A percentile compares a stretch with the other conserved stretches of the same genome.
Evolutionary conservation across 2,797 vertebrate genomes (phyloP).

Genomic region (Melanotaenia pygmaea): DNA sequence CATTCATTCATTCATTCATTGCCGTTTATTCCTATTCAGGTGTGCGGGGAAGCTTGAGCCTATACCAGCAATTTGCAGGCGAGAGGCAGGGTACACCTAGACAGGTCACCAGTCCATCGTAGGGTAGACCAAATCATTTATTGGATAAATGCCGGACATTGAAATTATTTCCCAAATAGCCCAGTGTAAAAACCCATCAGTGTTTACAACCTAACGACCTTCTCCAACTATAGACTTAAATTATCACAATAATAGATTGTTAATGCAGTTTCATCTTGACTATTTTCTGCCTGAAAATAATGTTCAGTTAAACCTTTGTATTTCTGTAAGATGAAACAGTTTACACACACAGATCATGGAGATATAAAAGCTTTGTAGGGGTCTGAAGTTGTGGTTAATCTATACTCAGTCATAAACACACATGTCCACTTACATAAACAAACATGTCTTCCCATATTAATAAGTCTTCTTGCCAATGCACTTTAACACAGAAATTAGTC

Average conservation of each 20-base stretch:
- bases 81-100: no score
- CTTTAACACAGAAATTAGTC: constrained; percentile 67
- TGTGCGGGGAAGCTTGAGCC: no score
- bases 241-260: neutral
- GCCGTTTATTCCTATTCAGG: no score
- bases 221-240: neutral
- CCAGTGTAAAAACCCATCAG: neutral
- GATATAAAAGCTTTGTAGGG: neutral
- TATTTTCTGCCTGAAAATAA: neutral
- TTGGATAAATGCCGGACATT: neutral
- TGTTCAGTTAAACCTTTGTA: neutral
- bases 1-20: no score
- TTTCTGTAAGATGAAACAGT: neutral
- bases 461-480: constrained; percentile 38
- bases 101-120: no score
- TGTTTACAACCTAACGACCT: neutral
- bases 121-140: no score
- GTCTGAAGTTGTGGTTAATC: neutral
- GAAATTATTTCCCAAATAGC: neutral
- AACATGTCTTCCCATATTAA: constrained; percentile 4
- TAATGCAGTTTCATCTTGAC: neutral
- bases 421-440: neutral
- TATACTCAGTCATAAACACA: neutral
- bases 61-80: no score
- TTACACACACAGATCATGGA: neutral